Base-by-base conservation (phyloP, 2,888 invertebrate genomes). In the Nycteola revayana region DNA sequence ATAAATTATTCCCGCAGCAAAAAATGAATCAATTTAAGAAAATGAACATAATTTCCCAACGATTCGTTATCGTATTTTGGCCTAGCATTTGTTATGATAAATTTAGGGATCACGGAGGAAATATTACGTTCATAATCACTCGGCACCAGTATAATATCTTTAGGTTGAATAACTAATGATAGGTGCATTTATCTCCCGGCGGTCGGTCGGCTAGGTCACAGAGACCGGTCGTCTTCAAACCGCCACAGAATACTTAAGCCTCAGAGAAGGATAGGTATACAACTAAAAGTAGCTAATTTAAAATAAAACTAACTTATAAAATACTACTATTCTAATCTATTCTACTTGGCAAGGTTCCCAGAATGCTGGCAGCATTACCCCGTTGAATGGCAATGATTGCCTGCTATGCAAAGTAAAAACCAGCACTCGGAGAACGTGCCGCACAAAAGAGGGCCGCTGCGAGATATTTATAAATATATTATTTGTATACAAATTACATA, bases 101-200 rank as follows among this genome's bases (percentile, higher is more conserved):
- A 53, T 53, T 48, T 48, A 25, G 47, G 42, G 44, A 49, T 46
- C 42, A 50, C 32, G 29, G 60, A 51, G 37, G 52, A 59, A 55
- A 47, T 59, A 55, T 59, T 44, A 55, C 56, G 41, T 38, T 48
- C 42, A 43, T 55, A 56, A 60, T 56, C 52, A 51, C 48, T 55
- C 39, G 38, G 32, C 38, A 36, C 52, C 40, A 40, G 51, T 42
- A 45, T 59, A 55, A 56, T 55, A 55, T 50, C 47, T 42, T 55
- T 49, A 54, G 54, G 45, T 38, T 36, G 54, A 45, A 46, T 49
- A 52, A 51, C 43, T 55, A 55, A 55, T 61, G 52, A 48, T 51
- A 35, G 45, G 47, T 46, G 46, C 49, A 58, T 61, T 60, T 59
- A 49, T 60, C 49, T 61, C 31, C 41, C 32, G 28, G 30, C 35